Conservation (phyloP, 2,113 vertebrate genomes). For the Cephalopholis sonnerati region DNA sequence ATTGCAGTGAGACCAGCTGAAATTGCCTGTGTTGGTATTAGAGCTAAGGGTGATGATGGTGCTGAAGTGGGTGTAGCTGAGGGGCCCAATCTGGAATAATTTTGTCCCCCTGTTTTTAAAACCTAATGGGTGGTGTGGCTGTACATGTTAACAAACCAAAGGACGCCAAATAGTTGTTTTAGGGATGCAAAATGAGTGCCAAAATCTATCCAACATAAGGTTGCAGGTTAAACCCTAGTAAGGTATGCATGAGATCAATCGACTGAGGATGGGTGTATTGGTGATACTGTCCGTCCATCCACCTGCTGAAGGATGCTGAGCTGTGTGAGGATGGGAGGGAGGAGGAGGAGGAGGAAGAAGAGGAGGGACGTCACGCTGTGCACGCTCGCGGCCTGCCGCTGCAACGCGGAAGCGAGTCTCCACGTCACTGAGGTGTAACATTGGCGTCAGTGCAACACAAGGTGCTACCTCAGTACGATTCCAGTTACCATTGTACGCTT, state of each 20-base stretch:
- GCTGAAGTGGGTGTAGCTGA: no score
- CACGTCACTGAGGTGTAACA: constrained; percentile 85
- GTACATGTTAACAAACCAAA: background rate
- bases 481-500: background rate
- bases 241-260: background rate
- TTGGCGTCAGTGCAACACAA: constrained; percentile 65
- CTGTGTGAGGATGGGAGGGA: constrained; percentile 4
- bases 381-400: constrained; percentile 48
- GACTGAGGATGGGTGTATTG: background rate
- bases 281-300: background rate
- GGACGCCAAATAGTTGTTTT: background rate
- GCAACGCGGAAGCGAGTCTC: constrained; percentile 81
- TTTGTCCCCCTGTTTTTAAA: no score
- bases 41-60: no score
- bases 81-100: no score
- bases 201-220: background rate
- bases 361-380: constrained; percentile 52
- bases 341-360: constrained; percentile 28
- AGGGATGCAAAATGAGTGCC: background rate
- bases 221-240: background rate
- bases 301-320: constrained; percentile 62
- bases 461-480: constrained; percentile 45
- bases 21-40: no score
- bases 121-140: no score
- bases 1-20: no score